Evolutionary conservation across 2,797 vertebrate species (phyloP).

Genomic region (Phoxinus dragarum): DNA sequence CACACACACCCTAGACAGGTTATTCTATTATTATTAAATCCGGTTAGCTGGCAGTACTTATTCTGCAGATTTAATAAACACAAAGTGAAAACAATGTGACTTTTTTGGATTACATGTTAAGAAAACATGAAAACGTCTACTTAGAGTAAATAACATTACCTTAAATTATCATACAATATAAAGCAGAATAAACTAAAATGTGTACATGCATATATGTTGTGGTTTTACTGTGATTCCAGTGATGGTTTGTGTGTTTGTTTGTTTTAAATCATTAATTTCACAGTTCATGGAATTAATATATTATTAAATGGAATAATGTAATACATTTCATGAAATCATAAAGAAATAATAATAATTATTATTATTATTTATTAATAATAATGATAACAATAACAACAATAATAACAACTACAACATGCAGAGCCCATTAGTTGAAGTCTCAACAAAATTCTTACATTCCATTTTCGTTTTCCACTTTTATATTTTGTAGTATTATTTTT

Average conservation of each 20-base stretch:
- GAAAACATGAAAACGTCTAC: conserved; percentile 16
- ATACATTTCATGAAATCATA: not conserved
- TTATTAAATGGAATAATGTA: not conserved
- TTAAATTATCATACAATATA: conserved; percentile 14
- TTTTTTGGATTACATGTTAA: conserved; percentile 24
- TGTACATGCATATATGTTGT: conserved; percentile 29
- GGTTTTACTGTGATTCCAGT: conserved; percentile 6
- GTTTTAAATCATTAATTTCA: conserved; percentile 10
- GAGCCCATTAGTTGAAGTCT: not conserved
- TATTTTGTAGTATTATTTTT: not conserved
- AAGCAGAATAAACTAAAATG: not conserved
- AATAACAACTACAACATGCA: not conserved
- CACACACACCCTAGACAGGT: too few relatives aligned
- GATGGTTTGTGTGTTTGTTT: not conserved
- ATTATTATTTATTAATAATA: not conserved
- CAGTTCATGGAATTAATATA: not conserved
- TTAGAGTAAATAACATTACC: conserved; percentile 31
- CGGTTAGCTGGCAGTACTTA: conserved; percentile 15
- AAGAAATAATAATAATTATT: not conserved
- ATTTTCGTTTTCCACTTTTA: not conserved
- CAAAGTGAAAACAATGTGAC: not conserved
- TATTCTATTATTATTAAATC: not conserved
- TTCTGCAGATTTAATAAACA: conserved; percentile 40
- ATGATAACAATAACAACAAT: not conserved
- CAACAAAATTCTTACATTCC: not conserved